Conservation (phyloP, 2,888 invertebrate species). For the Monoplex corrugatus region DNA sequence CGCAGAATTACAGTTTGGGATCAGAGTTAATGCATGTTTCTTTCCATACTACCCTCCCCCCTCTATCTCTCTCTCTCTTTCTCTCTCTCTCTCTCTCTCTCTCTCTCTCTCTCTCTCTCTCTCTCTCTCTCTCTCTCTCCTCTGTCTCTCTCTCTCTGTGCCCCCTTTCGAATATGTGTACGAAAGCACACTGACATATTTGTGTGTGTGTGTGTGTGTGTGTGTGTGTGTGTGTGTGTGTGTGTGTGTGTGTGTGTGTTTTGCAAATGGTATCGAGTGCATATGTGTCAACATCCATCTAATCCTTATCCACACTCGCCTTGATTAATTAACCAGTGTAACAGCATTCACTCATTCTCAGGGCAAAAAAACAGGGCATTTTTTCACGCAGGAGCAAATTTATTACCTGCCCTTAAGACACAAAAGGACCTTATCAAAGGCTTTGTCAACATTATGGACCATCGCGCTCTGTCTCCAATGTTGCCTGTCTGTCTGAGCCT, state of each 20-base stretch:
- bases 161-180: neutral
- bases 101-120: neutral
- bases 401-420: too few relatives aligned
- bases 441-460: too few relatives aligned
- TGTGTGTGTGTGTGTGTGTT: constrained; percentile 22
- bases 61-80: neutral
- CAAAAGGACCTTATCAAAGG: too few relatives aligned
- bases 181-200: neutral
- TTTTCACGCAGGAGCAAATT: too few relatives aligned
- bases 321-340: too few relatives aligned
- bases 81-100: neutral
- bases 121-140: neutral
- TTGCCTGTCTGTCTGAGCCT: too few relatives aligned
- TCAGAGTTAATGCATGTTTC: neutral
- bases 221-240: constrained; percentile 32
- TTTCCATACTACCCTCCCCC: neutral
- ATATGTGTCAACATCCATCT: neutral
- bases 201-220: constrained; percentile 40
- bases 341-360: too few relatives aligned
- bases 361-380: too few relatives aligned
- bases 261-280: neutral
- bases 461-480: too few relatives aligned
- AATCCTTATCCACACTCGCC: too few relatives aligned
- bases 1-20: neutral
- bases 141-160: neutral